phyloP scores from a whole-genome alignment of 2,888 invertebrate species.

The Agonopterix alstromeriana region DNA sequence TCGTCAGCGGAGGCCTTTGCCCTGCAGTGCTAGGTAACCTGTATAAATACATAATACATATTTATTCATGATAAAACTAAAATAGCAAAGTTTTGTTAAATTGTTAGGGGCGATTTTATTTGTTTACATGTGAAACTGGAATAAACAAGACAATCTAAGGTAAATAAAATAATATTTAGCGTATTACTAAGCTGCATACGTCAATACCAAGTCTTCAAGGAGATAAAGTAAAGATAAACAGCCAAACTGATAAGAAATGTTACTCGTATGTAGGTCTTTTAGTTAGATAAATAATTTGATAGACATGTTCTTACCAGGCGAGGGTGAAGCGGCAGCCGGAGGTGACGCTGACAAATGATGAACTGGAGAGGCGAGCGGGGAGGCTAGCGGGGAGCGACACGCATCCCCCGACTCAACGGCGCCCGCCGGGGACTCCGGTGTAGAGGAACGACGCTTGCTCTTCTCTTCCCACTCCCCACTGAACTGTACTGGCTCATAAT shows the following conservation, averaged over 20 bases:
- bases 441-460: conserved; percentile 55
- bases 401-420: conserved; percentile 37
- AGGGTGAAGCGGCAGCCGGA: conserved; percentile 38
- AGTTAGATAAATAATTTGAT: not conserved
- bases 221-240: conserved; percentile 40
- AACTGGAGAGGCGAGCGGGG: conserved; percentile 58
- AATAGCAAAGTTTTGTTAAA: no score
- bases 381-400: conserved; percentile 46
- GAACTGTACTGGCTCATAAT: conserved; percentile 52
- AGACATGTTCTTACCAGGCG: conserved; percentile 44
- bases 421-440: conserved; percentile 50
- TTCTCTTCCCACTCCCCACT: conserved; percentile 56
- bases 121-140: no score
- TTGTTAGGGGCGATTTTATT: no score
- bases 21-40: no score
- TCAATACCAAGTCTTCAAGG: conserved; percentile 27
- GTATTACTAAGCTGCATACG: conserved; percentile 10
- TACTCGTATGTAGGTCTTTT: conserved; percentile 14
- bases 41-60: no score
- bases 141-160: no score
- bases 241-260: conserved; percentile 36
- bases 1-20: no score
- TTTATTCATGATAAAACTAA: no score
- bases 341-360: conserved; percentile 42
- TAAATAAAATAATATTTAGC: no score